Evolutionary conservation across 1,140 invertebrate genomes (phyloP), one percentile per base, ranked within the genome.

Genomic region (Laupala kohalensis): DNA sequence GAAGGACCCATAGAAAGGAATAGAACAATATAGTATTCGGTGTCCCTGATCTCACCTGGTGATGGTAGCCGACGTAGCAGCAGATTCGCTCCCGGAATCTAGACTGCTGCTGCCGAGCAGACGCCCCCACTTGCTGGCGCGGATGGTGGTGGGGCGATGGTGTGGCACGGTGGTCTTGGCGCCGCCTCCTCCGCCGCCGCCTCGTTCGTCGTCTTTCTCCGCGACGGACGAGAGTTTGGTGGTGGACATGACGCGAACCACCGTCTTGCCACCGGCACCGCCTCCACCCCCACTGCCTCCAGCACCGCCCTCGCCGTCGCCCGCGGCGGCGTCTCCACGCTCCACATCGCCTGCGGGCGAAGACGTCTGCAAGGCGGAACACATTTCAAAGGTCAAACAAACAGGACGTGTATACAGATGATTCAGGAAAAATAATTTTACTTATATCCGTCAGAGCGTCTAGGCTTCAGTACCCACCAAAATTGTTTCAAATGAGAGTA

Each of bases 101-200:
- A 90, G 80, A 80, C 88, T 89, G 75, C 88, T 88, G 75, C 89
- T 90, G 77, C 89, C 89, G 76, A 92, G 80, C 74, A 94, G 82
- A 73, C 91, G 86, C 53, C 91, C 90, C 92, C 92, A 94, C 82
- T 92, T 92, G 76, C 88, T 88, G 28, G 84, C 78, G 74, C 81
- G 79, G 71, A 77, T 75, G 26, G 74, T 76, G 24, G 74, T 74
- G 69, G 80, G 82, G 68, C 82, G 76, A 5, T 81, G 79, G 23
- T 78, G 79, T 73, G 70, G 76, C n/a, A 78, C 77, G n/a, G 62
- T 37, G 25, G 29, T 27, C 15, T 62, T 69, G 6, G 67, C 30
- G 13, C 26, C 29, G 4, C 79, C 70, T 78, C 79, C 26, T 78
- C 77, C 25, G 77, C 65, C 12, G 71, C 75, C 19, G 73, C 78